Percentiles rank a stretch among this genome's conserved stretches.
Conservation (phyloP, 2,888 invertebrate genomes). For the Entomobrya proxima region DNA sequence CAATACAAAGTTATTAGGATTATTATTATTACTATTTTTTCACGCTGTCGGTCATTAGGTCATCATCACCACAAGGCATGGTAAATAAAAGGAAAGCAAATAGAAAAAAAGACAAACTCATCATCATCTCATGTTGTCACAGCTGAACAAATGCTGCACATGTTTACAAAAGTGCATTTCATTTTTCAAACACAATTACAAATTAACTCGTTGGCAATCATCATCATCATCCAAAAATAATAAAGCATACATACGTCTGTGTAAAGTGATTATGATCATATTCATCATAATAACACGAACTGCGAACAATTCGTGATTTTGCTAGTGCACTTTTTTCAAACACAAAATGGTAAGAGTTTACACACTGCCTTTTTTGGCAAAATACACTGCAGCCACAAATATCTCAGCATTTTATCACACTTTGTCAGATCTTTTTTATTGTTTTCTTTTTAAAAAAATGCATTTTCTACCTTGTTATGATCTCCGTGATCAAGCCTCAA, state of each 20-base stretch:
- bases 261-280: neutral
- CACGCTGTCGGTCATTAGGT: constrained; percentile 30
- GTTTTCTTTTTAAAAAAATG: neutral
- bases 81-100: neutral
- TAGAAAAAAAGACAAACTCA: neutral
- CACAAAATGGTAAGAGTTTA: too few relatives aligned
- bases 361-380: constrained; percentile 35
- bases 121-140: too few relatives aligned
- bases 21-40: neutral
- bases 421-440: neutral
- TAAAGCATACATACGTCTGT: too few relatives aligned
- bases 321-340: neutral
- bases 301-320: too few relatives aligned
- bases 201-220: neutral
- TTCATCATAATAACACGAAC: neutral
- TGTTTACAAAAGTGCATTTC: neutral
- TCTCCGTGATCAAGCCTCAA: neutral
- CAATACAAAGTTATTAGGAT: neutral
- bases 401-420: neutral
- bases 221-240: neutral
- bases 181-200: neutral
- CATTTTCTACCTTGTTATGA: neutral
- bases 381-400: constrained; percentile 28
- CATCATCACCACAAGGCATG: neutral
- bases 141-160: too few relatives aligned